Evolutionary conservation across 2,113 vertebrate genomes (phyloP).

Genomic region (Ictalurus furcatus): DNA sequence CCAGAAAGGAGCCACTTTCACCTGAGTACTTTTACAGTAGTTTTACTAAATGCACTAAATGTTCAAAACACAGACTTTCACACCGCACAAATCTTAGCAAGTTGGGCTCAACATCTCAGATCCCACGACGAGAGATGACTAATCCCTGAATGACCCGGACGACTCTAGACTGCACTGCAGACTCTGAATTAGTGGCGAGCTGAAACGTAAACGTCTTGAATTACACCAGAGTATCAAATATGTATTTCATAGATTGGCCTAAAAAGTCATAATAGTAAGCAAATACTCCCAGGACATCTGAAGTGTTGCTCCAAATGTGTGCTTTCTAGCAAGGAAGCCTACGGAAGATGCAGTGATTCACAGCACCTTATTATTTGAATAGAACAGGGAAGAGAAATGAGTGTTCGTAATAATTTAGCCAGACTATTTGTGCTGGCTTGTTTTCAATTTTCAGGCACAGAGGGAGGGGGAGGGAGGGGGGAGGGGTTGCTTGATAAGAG

Average conservation of each 20-base stretch:
- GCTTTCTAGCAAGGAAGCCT: neutral
- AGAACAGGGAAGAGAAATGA: constrained; percentile 34
- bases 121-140: too few species aligned
- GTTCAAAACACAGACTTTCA: neutral
- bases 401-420: constrained; percentile 54
- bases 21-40: neutral
- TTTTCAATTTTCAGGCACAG: constrained; percentile 51
- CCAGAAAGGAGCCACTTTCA: neutral
- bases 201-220: neutral
- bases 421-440: constrained; percentile 48
- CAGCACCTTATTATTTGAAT: neutral
- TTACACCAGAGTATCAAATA: neutral
- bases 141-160: neutral
- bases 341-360: constrained; percentile 50
- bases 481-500: constrained; percentile 20
- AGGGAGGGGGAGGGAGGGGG: neutral
- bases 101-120: neutral
- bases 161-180: neutral
- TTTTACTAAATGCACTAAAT: neutral
- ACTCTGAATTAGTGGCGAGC: neutral
- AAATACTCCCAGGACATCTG: neutral
- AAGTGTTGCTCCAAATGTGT: neutral
- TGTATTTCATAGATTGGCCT: neutral
- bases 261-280: neutral
- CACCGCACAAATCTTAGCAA: neutral